Evolutionary conservation across 35 echinoderm and acorn worm species (phyloP).

Genomic region (Lytechinus pictus): DNA sequence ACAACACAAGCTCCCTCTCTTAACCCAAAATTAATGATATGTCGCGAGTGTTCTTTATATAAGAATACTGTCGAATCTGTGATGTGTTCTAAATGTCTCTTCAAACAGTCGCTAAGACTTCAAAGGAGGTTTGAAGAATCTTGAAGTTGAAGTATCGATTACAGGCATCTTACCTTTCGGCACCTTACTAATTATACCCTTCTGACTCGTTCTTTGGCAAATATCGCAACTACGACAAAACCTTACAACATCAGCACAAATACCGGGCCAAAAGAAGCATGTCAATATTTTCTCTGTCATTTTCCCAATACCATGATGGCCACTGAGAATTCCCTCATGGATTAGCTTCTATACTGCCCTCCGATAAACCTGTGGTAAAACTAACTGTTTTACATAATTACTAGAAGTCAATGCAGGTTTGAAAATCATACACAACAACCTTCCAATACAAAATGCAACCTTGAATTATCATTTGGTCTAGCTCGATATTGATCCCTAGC

Average conservation of each 20-base stretch:
- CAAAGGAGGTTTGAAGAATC: too few relatives aligned
- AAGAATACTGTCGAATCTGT: too few relatives aligned
- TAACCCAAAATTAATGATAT: too few relatives aligned
- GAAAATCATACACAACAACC: slow-evolving; percentile 54
- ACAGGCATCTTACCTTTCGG: slow-evolving; percentile 64
- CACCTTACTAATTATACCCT: slow-evolving; percentile 67
- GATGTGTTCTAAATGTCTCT: too few relatives aligned
- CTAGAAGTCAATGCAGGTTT: slow-evolving; percentile 50
- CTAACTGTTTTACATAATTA: slow-evolving; percentile 49
- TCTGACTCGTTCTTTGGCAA: slow-evolving; percentile 65
- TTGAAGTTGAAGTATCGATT: slow-evolving; percentile 17
- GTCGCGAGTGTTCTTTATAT: too few relatives aligned
- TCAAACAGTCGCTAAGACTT: too few relatives aligned
- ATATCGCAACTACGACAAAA: slow-evolving; percentile 72
- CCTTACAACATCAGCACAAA: slow-evolving; percentile 41
- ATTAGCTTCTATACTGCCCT: slow-evolving; percentile 45
- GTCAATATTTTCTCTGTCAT: slow-evolving; percentile 41
- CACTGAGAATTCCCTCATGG: slow-evolving; percentile 50
- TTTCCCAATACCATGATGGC: slow-evolving; percentile 60
- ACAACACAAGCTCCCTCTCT: too few relatives aligned
- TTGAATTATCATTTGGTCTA: not conserved
- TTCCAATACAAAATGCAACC: slow-evolving; percentile 22
- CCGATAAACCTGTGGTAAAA: slow-evolving; percentile 56
- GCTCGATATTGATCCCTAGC: not conserved
- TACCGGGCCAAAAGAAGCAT: slow-evolving; percentile 63